phyloP scores from a whole-genome alignment of 1,140 invertebrate species.

The Lordiphosa mommai region DNA sequence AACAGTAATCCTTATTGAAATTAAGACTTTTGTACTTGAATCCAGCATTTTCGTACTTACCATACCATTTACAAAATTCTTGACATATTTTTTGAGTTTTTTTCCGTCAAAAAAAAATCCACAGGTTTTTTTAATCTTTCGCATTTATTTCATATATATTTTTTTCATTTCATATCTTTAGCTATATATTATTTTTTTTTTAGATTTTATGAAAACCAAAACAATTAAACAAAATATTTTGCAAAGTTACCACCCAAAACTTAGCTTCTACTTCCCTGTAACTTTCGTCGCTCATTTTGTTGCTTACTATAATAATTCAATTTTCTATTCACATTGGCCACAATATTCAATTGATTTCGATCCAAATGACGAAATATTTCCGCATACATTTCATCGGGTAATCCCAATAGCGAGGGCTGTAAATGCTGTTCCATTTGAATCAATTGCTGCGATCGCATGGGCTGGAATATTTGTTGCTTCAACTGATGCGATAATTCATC shows the following conservation, averaged over 20 bases:
- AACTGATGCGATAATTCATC: constrained; percentile 46
- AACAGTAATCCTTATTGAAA: no score
- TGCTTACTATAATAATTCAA: constrained; percentile 25
- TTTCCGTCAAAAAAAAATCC: not conserved
- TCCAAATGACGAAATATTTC: constrained; percentile 53
- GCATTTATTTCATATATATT: not conserved
- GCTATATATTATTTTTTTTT: not conserved
- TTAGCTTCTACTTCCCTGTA: not conserved
- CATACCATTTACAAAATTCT: no score
- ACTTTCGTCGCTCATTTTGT: constrained; percentile 3
- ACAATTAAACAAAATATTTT: not conserved
- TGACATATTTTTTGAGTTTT: no score
- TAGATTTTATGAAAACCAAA: not conserved
- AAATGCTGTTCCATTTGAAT: constrained; percentile 16
- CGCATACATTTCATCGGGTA: constrained; percentile 50
- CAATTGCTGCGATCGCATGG: constrained; percentile 56
- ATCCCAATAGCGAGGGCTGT: constrained; percentile 45
- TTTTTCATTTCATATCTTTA: not conserved
- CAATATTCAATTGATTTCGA: constrained; percentile 43
- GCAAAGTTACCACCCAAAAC: not conserved
- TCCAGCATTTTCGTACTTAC: no score
- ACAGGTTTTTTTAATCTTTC: not conserved
- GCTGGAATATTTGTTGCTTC: constrained; percentile 63
- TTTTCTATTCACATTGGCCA: constrained; percentile 53
- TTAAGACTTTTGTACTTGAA: no score